Percentiles rank a stretch among this genome's conserved stretches.
phyloP scores from a whole-genome alignment of 2,797 vertebrate species.

The Enteromius mattozi region DNA sequence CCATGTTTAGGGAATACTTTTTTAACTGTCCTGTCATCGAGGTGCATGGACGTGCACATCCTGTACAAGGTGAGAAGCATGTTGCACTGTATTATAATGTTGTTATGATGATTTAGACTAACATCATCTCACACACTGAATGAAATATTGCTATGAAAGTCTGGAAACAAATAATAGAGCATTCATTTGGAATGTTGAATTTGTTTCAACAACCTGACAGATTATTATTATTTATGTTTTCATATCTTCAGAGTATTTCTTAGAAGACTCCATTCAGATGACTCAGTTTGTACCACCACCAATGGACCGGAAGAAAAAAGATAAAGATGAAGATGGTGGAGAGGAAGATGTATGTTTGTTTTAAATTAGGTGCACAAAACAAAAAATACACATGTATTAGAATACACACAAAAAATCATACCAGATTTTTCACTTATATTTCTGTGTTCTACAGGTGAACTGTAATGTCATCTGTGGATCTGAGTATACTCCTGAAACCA shows the following conservation, averaged over 20 bases:
- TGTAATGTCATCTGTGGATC: conserved; percentile 88
- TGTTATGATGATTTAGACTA: neutral
- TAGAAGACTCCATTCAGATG: conserved; percentile 98
- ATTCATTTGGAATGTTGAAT: neutral
- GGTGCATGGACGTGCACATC: conserved; percentile 91
- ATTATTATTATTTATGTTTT: neutral
- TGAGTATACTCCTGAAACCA: conserved; percentile 88
- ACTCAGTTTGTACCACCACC: conserved; percentile 92
- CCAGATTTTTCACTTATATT: too few species aligned
- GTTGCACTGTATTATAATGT: neutral
- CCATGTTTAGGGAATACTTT: conserved; percentile 96
- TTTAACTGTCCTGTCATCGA: conserved; percentile 94
- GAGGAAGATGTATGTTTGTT: conserved; percentile 73
- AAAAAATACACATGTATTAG: neutral
- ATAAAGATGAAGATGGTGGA: conserved; percentile 90
- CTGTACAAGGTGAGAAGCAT: conserved; percentile 85
- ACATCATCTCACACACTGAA: neutral
- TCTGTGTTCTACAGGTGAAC: conserved; percentile 79
- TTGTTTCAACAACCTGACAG: neutral
- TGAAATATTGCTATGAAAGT: neutral
- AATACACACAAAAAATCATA: too few species aligned
- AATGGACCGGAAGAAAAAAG: conserved; percentile 91
- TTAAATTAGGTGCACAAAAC: neutral
- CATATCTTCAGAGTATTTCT: conserved; percentile 86
- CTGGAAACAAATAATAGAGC: neutral